Evolutionary conservation across 2,888 invertebrate species (phyloP), one percentile per base, ranked within the genome.

Genomic region (Eueremaeus valkanovi): DNA sequence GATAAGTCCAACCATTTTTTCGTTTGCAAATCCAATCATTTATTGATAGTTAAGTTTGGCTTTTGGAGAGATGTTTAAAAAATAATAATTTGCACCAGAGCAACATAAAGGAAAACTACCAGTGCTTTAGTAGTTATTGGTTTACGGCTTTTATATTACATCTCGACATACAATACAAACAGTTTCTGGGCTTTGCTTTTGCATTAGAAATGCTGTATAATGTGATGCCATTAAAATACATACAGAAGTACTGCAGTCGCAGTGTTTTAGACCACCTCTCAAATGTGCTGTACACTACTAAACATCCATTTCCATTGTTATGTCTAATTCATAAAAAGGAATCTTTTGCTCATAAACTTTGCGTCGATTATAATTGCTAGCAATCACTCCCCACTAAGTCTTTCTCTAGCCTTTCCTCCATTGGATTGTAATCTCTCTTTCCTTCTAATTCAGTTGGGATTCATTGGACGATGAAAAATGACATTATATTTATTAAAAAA

Each of bases 391-490:
- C 11, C 36, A 36, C 11, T 36, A 8, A 36, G 11, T 36, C 36
- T n/a, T n/a, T n/a, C n/a, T n/a, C n/a, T n/a, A n/a, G n/a, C n/a
- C n/a, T n/a, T n/a, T n/a, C n/a, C n/a, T n/a, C n/a, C n/a, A n/a
- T n/a, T 42, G 13, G 13, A 42, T 11, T 42, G 42, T 11, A 13
- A 11, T 6, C 51, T 51, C 21, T 51, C n/a, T 21, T 51, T 21
- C 6, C 21, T 58, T 58, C 27, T 29, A 21, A 24, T 24, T 27
- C 24, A 24, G 24, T 27, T 3, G 58, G 58, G 58, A 58, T 27
- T 58, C 58, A 58, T 58, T 58, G 58, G 6, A 11, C 24, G 58
- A 58, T 58, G 58, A 58, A 58, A 58, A 58, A 58, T 58, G 58
- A 58, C 58, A 58, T 58, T 58, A 24, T 24, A 58, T 24, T 58